A percentile compares a stretch with the other conserved stretches of the same genome.
phyloP scores from a whole-genome alignment of 1,140 invertebrate genomes.

The Himalopsyche phryganea region DNA sequence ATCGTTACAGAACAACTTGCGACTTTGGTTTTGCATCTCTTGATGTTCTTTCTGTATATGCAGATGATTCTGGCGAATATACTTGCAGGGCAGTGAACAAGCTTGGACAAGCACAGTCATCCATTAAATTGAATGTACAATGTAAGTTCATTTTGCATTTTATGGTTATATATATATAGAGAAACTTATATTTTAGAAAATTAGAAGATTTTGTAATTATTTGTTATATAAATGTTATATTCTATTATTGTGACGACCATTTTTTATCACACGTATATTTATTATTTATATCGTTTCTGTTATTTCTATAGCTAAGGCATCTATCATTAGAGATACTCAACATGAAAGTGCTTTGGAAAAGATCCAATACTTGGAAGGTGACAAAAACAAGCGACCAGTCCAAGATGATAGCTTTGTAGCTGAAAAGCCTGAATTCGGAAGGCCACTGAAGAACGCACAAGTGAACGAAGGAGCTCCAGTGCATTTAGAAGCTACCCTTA shows the following conservation, averaged over 20 bases:
- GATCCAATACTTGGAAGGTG: slow-evolving; percentile 88
- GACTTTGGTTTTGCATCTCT: slow-evolving; percentile 95
- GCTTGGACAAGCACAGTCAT: slow-evolving; percentile 75
- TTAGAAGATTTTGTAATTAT: too few species aligned
- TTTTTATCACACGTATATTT: too few species aligned
- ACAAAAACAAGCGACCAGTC: slow-evolving; percentile 67
- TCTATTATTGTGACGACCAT: too few species aligned
- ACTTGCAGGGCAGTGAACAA: slow-evolving; percentile 87
- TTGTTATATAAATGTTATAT: too few species aligned
- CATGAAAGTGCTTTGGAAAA: slow-evolving; percentile 90
- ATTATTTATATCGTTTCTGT: too few species aligned
- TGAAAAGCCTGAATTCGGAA: slow-evolving; percentile 85
- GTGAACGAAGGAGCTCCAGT: slow-evolving; percentile 84
- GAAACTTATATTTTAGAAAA: too few species aligned
- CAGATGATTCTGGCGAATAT: slow-evolving; percentile 91
- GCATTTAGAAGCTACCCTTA: slow-evolving; percentile 92
- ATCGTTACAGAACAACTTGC: slow-evolving; percentile 86
- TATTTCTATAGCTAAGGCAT: slow-evolving; percentile 69
- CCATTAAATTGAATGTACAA: slow-evolving; percentile 76
- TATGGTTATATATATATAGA: too few species aligned
- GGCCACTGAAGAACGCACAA: slow-evolving; percentile 81
- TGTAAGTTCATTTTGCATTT: too few species aligned
- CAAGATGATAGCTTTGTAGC: slow-evolving; percentile 71
- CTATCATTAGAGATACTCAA: slow-evolving; percentile 90
- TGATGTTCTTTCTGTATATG: slow-evolving; percentile 88